Evolutionary conservation across 2,888 invertebrate species (phyloP), one percentile per base, ranked within the genome.

Genomic region (Lutraria lutraria): DNA sequence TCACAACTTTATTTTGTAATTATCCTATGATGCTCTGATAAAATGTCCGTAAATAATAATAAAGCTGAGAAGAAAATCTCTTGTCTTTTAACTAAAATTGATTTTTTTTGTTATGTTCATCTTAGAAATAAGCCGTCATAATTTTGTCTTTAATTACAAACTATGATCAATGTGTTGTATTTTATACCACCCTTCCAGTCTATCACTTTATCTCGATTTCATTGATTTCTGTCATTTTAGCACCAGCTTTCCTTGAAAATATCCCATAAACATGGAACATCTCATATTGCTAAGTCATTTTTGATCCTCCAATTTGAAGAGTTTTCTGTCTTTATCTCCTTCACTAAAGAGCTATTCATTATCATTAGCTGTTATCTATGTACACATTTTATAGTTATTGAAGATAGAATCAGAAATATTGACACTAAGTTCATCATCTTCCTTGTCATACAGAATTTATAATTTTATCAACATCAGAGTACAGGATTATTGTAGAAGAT

Each of bases 351-450:
- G 87, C 87, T 87, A 56, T 87, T 79, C 79, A 87, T 87, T 83
- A 87, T 87, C 53, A 88, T 88, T 88, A 88, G 52, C 52, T 81
- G 72, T 72, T 76, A 82, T 88, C 82, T 85, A 88, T 88, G 88
- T 85, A 81, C 88, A 82, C 85, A 81, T 85, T 88, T 88, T 88
- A 88, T 88, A 80, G 63, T 85, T 81, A 25, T 25, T 54, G 85
- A 76, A 60, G 88, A 88, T 88, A 76, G 52, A 29, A 81, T 84
- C 84, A 52, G 52, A 29, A 54, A 21, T 87, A 76, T 60, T 82
- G 79, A 52, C 53, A 54, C 31, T 25, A 80, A 43, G 63, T 68
- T 68, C 25, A 25, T 68, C 63, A 68, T 68, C 63, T 68, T 68
- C 0, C 12, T 68, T n/a, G n/a, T n/a, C 25, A 68, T 25, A 25